Base-by-base conservation (phyloP, 2,888 invertebrate genomes). In the Stenotaenia linearis region DNA sequence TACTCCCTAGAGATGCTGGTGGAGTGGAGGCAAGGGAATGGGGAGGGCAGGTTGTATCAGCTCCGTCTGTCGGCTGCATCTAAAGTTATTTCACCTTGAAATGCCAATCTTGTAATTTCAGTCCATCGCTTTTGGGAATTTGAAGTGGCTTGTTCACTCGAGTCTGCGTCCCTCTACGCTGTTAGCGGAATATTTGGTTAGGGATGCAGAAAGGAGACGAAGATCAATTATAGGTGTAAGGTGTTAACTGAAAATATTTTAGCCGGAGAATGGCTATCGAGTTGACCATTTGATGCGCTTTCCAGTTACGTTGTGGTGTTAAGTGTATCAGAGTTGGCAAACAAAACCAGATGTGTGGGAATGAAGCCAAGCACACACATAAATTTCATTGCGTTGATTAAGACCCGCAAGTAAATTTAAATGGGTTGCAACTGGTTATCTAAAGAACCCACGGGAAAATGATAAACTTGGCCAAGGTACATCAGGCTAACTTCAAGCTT, bases 11-110 rank as follows among this genome's bases (percentile, higher is more conserved):
- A 69, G 69, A 69, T 69, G 69, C 28, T 69, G 69, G 69, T 69
- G 69, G 69, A 69, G 69, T 69, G 69, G 69, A 69, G 69, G 69
- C 69, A 69, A 12, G 69, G 69, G 69, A 69, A 25, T 28, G 69
- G 69, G 25, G 28, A 69, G 69, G 69, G 69, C 69, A 69, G 69
- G 25, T 69, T 28, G 69, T 69, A 69, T 69, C 69, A 69, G 69
- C 69, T 69, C 69, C 69, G 69, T 69, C 69, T 69, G 69, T 69
- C 69, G 69, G 69, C 69, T 28, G 69, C 69, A 69, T 69, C 69
- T 69, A 28, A 69, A 69, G 69, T 69, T 69, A 69, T 69, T 69
- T 69, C 69, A 69, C 69, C 69, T 69, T 69, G 69, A 69, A 69
- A 69, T 69, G 25, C 69, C 69, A 69, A 69, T 69, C 69, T 69